Evolutionary conservation across 2,888 invertebrate genomes (phyloP).

Genomic region (Temnothorax unifasciatus): DNA sequence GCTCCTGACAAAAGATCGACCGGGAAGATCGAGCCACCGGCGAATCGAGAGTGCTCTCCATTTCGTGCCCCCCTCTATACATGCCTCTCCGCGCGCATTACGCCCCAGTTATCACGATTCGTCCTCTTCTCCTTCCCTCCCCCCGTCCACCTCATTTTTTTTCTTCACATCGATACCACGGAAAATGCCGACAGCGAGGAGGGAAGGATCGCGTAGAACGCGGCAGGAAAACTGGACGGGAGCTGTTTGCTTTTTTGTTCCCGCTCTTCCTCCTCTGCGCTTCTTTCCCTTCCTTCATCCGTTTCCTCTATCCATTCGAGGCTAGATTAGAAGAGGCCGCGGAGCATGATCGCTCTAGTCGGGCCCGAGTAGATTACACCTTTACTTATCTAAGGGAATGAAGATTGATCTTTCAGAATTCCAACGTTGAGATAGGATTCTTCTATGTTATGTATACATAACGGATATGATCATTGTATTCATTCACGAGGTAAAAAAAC

Average conservation of each 20-base stretch:
- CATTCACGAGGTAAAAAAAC: background rate
- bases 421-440: background rate
- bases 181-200: constrained; percentile 15
- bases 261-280: background rate
- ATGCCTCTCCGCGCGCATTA: constrained; percentile 42
- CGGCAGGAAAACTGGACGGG: constrained; percentile 22
- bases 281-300: constrained; percentile 15
- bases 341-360: constrained; percentile 1
- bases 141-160: background rate
- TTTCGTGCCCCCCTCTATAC: constrained; percentile 20
- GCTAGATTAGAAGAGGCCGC: constrained; percentile 8
- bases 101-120: constrained; percentile 76
- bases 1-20: constrained; percentile 71
- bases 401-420: constrained; percentile 32
- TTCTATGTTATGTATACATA: background rate
- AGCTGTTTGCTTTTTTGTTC: constrained; percentile 17
- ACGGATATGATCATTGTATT: background rate
- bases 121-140: background rate
- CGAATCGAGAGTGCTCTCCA: constrained; percentile 68
- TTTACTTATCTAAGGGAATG: constrained; percentile 16
- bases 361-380: constrained; percentile 22
- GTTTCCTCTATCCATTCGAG: constrained; percentile 14
- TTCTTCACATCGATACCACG: background rate
- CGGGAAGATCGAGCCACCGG: constrained; percentile 67
- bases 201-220: constrained; percentile 36